Conservation (phyloP, 2,888 invertebrate species). For the Rotaria sp. region DNA sequence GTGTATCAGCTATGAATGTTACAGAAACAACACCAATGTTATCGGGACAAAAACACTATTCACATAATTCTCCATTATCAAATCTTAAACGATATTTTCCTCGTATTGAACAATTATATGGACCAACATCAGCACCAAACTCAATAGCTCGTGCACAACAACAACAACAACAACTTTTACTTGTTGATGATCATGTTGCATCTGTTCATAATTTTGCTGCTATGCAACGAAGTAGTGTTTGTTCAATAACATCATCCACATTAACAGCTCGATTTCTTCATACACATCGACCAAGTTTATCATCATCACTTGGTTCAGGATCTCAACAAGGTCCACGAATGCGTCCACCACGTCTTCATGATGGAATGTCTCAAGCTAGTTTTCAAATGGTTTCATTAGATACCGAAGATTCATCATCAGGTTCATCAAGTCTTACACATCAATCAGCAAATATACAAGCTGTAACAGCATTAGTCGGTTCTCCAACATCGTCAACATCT, state of each 20-base stretch:
- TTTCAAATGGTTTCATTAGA: constrained; percentile 28
- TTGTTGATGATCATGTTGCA: constrained; percentile 15
- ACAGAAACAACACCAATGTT: constrained; percentile 17
- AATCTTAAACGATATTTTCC: neutral
- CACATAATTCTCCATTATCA: neutral
- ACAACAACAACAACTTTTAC: neutral
- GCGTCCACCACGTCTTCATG: neutral
- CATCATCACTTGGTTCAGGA: neutral
- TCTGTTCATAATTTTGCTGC: neutral
- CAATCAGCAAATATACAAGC: neutral
- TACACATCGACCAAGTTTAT: neutral
- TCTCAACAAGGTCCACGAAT: neutral
- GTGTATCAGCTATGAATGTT: neutral
- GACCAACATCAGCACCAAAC: neutral
- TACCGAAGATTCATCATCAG: constrained; percentile 4
- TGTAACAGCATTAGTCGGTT: neutral
- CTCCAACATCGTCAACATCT: neutral
- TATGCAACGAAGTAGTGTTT: neutral
- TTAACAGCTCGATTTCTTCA: neutral
- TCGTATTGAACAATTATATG: constrained; percentile 18
- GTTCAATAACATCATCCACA: neutral
- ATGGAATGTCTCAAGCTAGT: neutral
- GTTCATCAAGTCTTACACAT: constrained; percentile 7
- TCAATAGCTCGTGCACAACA: neutral
- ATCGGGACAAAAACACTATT: neutral